Evolutionary conservation across 2,888 invertebrate species (phyloP).

Genomic region (Euzophera pinguis): DNA sequence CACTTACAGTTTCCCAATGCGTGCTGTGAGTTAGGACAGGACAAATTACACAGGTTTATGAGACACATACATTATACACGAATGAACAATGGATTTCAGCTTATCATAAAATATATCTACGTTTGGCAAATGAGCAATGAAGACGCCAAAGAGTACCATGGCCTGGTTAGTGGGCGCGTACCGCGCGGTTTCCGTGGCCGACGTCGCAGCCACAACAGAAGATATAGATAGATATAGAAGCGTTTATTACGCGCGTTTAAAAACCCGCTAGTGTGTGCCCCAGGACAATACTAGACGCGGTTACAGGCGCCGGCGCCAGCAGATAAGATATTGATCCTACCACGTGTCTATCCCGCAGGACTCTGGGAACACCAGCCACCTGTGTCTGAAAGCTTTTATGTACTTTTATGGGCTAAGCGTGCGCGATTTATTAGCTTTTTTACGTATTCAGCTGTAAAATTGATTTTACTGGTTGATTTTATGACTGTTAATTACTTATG

Average conservation of each 20-base stretch:
- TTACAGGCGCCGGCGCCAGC: constrained; percentile 65
- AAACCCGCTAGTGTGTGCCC: constrained; percentile 35
- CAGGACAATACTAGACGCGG: constrained; percentile 37
- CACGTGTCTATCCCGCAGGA: constrained; percentile 57
- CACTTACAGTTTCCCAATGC: too few relatives aligned
- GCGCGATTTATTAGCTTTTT: constrained; percentile 28
- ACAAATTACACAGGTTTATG: too few relatives aligned
- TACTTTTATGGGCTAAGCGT: constrained; percentile 44
- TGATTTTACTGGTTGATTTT: constrained; percentile 9
- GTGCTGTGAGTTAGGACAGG: too few relatives aligned
- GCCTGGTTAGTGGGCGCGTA: too few relatives aligned
- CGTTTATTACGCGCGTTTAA: neutral
- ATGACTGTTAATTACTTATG: constrained; percentile 1
- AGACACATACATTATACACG: too few relatives aligned
- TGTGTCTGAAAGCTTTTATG: constrained; percentile 62
- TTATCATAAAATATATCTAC: too few relatives aligned
- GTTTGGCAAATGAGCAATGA: too few relatives aligned
- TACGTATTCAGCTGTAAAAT: constrained; percentile 20
- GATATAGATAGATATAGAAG: too few relatives aligned
- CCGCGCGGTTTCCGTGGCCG: too few relatives aligned
- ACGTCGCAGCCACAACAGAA: too few relatives aligned
- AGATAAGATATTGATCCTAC: constrained; percentile 60
- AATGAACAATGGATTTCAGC: too few relatives aligned
- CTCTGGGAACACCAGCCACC: constrained; percentile 62
- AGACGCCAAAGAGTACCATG: too few relatives aligned